Conservation (phyloP, 2,888 invertebrate species). For the Camptogramma bilineatum region DNA sequence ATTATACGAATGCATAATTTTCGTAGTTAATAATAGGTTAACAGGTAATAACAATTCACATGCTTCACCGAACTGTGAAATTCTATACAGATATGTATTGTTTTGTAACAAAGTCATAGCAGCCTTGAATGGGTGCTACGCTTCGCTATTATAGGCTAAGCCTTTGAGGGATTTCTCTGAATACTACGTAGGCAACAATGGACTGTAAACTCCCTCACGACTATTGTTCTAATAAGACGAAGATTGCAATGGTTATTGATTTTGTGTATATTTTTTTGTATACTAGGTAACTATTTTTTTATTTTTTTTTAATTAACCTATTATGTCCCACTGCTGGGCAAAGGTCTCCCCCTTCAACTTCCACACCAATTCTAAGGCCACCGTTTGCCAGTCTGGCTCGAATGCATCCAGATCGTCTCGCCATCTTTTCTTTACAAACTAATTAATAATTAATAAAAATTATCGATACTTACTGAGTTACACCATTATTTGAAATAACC, state of each 20-base stretch:
- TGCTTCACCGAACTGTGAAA: constrained; percentile 11
- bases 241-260: constrained; percentile 18
- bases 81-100: constrained; percentile 23
- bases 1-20: neutral
- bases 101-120: constrained; percentile 21
- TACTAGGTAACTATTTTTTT: no score
- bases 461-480: no score
- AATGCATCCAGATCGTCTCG: no score
- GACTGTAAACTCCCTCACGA: constrained; percentile 32
- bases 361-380: no score
- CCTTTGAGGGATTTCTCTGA: constrained; percentile 44
- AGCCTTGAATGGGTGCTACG: constrained; percentile 38
- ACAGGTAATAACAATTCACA: constrained; percentile 42
- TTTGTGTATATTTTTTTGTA: constrained; percentile 7
- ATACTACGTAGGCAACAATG: constrained; percentile 41
- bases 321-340: no score
- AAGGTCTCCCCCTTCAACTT: no score
- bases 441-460: no score
- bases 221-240: constrained; percentile 31
- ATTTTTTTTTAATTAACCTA: no score
- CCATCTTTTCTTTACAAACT: no score
- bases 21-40: neutral
- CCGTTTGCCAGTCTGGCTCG: no score
- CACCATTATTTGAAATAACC: no score
- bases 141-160: constrained; percentile 32